Conservation (phyloP, 2,797 vertebrate genomes). For the Poecilia velifera region DNA sequence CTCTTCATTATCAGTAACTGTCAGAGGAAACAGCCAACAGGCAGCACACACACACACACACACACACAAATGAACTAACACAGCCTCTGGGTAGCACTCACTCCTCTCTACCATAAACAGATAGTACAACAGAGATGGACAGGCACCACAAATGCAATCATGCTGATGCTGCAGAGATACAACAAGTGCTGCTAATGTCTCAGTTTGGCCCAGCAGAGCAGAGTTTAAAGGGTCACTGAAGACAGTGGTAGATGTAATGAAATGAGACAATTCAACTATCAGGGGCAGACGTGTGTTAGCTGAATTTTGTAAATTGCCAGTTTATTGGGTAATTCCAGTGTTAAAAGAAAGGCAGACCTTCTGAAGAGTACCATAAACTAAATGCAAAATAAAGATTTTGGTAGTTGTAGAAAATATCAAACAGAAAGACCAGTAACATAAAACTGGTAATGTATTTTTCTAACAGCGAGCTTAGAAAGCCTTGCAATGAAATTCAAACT, state of each 20-base stretch:
- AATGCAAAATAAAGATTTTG: neutral
- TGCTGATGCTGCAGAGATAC: slow-evolving; percentile 50
- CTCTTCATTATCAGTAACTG: slow-evolving; percentile 77
- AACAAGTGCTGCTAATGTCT: slow-evolving; percentile 27
- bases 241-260: slow-evolving; percentile 3
- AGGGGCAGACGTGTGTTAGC: neutral
- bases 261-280: neutral
- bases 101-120: slow-evolving; percentile 45
- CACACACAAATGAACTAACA: slow-evolving; percentile 21
- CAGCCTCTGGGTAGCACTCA: slow-evolving; percentile 48
- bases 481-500: neutral
- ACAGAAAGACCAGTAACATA: neutral
- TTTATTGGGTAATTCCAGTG: neutral
- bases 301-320: neutral
- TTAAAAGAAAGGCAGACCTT: neutral
- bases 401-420: neutral
- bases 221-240: slow-evolving; percentile 39
- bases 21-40: slow-evolving; percentile 71
- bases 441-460: neutral
- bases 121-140: slow-evolving; percentile 54
- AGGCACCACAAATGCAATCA: slow-evolving; percentile 73
- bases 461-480: neutral
- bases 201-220: slow-evolving; percentile 14
- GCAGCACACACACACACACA: slow-evolving; percentile 33
- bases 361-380: neutral